Percentiles rank a stretch among this genome's conserved stretches.
Conservation (phyloP, 2,888 invertebrate species). For the Rhagophthalmus giganteus region DNA sequence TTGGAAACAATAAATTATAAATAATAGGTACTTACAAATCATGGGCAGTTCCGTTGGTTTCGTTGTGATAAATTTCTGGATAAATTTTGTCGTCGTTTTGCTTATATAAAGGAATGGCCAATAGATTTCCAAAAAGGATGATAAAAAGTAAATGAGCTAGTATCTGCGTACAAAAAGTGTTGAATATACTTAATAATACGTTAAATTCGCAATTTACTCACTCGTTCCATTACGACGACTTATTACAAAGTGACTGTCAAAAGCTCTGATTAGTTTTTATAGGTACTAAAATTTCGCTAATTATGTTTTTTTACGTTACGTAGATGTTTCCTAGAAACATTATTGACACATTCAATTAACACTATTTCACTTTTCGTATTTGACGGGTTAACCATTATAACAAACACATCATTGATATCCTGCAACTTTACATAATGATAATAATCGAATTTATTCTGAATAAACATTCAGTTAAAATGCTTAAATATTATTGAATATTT, state of each 20-base stretch:
- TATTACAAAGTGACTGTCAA: background rate
- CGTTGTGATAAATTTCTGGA: background rate
- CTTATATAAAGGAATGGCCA: background rate
- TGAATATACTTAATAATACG: background rate
- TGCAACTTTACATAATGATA: no score
- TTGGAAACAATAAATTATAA: background rate
- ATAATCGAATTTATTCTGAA: no score
- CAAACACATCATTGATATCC: no score
- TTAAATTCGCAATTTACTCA: background rate
- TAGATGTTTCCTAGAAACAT: background rate
- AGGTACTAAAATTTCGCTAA: background rate
- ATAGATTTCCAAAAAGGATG: background rate
- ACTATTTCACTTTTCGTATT: no score
- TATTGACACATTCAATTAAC: background rate
- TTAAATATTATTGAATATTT: no score
- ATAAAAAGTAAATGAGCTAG: background rate
- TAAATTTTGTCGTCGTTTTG: no score
- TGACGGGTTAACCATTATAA: no score
- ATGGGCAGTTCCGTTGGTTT: background rate
- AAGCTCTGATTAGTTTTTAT: background rate
- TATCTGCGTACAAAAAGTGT: background rate
- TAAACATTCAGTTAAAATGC: no score
- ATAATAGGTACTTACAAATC: background rate
- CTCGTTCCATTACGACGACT: background rate
- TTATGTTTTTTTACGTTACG: no score